A percentile compares a stretch with the other conserved stretches of the same genome.
phyloP scores from a whole-genome alignment of 2,113 vertebrate genomes.

The Sander vitreus region DNA sequence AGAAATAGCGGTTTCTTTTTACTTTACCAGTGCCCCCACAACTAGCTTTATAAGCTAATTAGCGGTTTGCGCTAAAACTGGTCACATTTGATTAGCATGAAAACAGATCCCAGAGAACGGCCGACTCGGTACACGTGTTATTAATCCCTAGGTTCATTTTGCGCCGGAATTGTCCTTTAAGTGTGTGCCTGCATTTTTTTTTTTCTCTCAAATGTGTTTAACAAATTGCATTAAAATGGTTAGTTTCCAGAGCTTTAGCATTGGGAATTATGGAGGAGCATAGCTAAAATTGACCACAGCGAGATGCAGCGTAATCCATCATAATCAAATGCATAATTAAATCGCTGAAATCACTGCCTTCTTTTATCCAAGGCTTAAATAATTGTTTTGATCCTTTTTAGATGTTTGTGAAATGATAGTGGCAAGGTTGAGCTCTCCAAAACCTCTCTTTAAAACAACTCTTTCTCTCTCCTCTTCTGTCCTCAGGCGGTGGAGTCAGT shows the following conservation, averaged over 20 bases:
- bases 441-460: neutral
- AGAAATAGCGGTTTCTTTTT: no score
- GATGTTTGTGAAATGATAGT: slow-evolving; percentile 17
- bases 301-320: slow-evolving; percentile 21
- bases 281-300: slow-evolving; percentile 1
- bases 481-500: slow-evolving; percentile 70
- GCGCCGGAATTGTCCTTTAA: neutral
- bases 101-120: no score
- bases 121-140: no score
- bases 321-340: slow-evolving; percentile 24
- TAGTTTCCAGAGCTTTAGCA: slow-evolving; percentile 8
- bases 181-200: neutral
- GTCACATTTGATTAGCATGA: no score
- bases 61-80: no score
- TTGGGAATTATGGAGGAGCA: neutral
- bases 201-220: neutral
- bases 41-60: no score
- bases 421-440: neutral
- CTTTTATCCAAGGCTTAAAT: slow-evolving; percentile 19
- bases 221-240: slow-evolving; percentile 4
- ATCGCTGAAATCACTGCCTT: neutral
- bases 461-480: slow-evolving; percentile 38
- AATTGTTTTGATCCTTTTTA: slow-evolving; percentile 43
- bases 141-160: no score
- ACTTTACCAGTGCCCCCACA: no score